Evolutionary conservation across 2,113 vertebrate genomes (phyloP), one percentile per base, ranked within the genome.

Genomic region (Gadus chalcogrammus): DNA sequence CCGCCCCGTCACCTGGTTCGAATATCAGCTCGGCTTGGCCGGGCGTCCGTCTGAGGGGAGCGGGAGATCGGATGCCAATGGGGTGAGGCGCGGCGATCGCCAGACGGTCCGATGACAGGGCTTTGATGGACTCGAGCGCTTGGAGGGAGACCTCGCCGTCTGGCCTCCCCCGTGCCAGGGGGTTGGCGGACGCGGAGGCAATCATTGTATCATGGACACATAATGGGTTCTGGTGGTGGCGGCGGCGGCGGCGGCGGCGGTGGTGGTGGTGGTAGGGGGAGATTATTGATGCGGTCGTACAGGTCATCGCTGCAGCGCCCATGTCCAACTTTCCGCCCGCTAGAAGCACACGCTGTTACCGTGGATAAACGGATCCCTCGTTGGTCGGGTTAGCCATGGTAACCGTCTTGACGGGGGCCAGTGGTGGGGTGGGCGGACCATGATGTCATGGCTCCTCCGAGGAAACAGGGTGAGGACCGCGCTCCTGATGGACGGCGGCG

Each of bases 371-470:
- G 15, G 61, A 79, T 78, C 63, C 68, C 31, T 42, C 16, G 0
- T 67, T 82, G 79, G 87, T 79, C 77, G 87, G 85, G 89, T 78
- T 31, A 38, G 67, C 84, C 75, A 88, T 64, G 72, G 76, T 82
- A 80, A 86, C 61, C 76, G 83, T 81, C 79, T 85, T 68, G 16
- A 75, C 68, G 84, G 74, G 80, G 69, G 81, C 75, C 86, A 79
- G 73, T 77, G 71, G 69, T 77, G 20, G 81, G 83, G 80, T 75
- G 76, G 87, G 67, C 82, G 69, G 42, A 69, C 74, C 75, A 84
- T 92, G 90, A 92, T 72, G 88, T 90, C 80, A 92, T 90, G 84
- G 12, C 77, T 83, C 86, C 85, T 85, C 35, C 67, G 82, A 79
- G 82, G 74, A 73, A 88, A 76, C 61, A 69, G 80, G 79, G 84